These are phyloP conservation scores for Lycopodina hypogea DNA, from an alignment of 37 sponge, comb jelly and placozoan genomes.

Conservation along the genomic window DNA sequence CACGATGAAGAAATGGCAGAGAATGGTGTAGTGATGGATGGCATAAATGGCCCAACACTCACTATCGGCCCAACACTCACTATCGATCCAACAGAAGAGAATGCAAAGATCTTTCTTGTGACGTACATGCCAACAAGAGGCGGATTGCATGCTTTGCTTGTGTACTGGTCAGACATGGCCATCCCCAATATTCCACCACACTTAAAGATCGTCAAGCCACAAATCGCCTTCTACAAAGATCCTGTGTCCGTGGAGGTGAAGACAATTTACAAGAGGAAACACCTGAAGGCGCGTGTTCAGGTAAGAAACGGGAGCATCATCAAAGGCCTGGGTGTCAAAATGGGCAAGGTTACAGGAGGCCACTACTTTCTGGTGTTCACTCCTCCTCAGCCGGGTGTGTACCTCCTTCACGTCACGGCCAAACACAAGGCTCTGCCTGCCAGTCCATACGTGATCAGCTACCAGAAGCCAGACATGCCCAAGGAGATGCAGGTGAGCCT, in stretches of 20 bases:
- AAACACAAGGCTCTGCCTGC: slow-evolving; percentile 18
- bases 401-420: slow-evolving; percentile 34
- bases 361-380: slow-evolving; percentile 39
- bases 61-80: background rate
- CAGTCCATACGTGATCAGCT: slow-evolving; percentile 44
- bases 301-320: slow-evolving; percentile 3
- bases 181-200: slow-evolving; percentile 53
- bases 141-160: slow-evolving; percentile 43
- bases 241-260: slow-evolving; percentile 47
- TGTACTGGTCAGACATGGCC: slow-evolving; percentile 42
- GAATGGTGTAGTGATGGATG: background rate
- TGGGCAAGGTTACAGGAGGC: slow-evolving; percentile 47
- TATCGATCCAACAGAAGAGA: slow-evolving; percentile 12
- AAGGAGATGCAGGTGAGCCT: slow-evolving; percentile 10
- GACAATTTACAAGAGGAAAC: slow-evolving; percentile 35
- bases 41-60: background rate
- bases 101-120: slow-evolving; percentile 32
- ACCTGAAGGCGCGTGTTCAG: slow-evolving; percentile 41
- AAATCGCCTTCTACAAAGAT: slow-evolving; percentile 6
- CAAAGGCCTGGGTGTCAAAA: slow-evolving; percentile 46
- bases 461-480: slow-evolving; percentile 8
- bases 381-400: slow-evolving; percentile 50
- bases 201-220: slow-evolving; percentile 30
- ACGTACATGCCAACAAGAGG: slow-evolving; percentile 49
- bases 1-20: background rate